These are phyloP conservation scores for Macrostomum lignano DNA, from an alignment of 1,140 invertebrate species.

Conservation along the genomic window DNA sequence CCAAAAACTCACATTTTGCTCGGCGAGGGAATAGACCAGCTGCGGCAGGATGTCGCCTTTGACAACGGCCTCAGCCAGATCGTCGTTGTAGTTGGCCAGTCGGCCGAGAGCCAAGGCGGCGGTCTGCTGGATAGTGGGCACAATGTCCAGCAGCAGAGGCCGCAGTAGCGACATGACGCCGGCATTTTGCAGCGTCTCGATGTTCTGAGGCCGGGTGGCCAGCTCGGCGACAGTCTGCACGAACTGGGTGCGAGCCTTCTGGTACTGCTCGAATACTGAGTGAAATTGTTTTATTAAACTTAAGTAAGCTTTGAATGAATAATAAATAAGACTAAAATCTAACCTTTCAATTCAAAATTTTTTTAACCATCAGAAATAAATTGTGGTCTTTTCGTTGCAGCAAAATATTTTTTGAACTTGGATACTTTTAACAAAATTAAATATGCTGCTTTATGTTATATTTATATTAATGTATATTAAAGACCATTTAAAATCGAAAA, in stretches of 20 bases:
- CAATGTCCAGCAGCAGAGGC: constrained; percentile 40
- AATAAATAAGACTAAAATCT: no score
- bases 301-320: no score
- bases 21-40: constrained; percentile 26
- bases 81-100: constrained; percentile 35
- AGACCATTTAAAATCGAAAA: no score
- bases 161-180: constrained; percentile 37
- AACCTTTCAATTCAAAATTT: no score
- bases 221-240: constrained; percentile 43
- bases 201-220: constrained; percentile 38
- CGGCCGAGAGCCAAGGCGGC: constrained; percentile 40
- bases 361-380: no score
- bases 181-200: constrained; percentile 38
- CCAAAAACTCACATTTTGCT: constrained; percentile 37
- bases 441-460: no score
- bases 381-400: no score
- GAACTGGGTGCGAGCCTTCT: constrained; percentile 41
- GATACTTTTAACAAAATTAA: no score
- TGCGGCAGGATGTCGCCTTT: constrained; percentile 29
- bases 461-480: no score
- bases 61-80: constrained; percentile 28
- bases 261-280: constrained; percentile 50
- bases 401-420: no score
- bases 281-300: no score
- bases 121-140: constrained; percentile 43